phyloP scores from a whole-genome alignment of 2,113 vertebrate genomes.

The Labrus mixtus region DNA sequence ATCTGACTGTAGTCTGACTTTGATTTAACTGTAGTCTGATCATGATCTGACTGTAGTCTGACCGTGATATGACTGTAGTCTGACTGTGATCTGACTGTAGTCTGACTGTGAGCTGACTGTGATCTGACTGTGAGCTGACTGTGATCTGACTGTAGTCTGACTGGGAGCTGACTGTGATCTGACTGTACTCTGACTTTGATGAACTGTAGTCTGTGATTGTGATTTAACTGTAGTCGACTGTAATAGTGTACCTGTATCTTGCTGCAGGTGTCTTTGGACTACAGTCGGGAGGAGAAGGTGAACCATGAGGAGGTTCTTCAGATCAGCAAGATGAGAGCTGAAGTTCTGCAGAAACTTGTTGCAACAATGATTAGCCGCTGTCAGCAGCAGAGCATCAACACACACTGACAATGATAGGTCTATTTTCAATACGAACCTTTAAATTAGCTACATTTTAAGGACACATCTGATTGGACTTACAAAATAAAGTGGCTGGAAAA shows the following conservation, averaged over 20 bases:
- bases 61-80: neutral
- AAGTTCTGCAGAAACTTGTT: slow-evolving; percentile 76
- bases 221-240: no score
- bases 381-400: slow-evolving; percentile 70
- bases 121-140: neutral
- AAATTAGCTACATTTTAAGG: no score
- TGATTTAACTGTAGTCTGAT: no score
- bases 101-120: no score
- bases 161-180: neutral
- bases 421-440: neutral
- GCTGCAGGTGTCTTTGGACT: slow-evolving; percentile 77
- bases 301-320: slow-evolving; percentile 81
- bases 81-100: neutral
- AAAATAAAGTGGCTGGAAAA: neutral
- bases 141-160: neutral
- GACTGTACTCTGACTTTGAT: no score
- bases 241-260: no score
- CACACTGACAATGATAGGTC: neutral
- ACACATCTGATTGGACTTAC: neutral
- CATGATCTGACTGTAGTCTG: no score
- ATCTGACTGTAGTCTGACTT: no score
- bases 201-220: no score
- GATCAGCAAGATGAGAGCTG: slow-evolving; percentile 79
- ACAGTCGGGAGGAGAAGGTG: slow-evolving; percentile 78
- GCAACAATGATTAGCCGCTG: slow-evolving; percentile 68